Percentiles rank a stretch among this genome's conserved stretches.
Conservation (phyloP, 2,113 vertebrate species). For the Cochlearius cochlearius region DNA sequence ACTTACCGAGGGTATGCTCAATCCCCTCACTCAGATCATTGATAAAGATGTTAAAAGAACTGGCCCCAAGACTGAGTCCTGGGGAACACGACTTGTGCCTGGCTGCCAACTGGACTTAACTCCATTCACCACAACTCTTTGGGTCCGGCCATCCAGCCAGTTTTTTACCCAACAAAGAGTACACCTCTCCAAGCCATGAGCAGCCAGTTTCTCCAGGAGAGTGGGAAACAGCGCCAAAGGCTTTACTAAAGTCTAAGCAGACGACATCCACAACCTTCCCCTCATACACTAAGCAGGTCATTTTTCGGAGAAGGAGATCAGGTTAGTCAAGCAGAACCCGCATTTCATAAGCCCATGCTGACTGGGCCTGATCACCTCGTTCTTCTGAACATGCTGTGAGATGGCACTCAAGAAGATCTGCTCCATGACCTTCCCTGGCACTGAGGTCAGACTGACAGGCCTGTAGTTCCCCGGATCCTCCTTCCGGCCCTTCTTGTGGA, state of each 20-base stretch:
- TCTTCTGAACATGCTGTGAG: rapidly evolving
- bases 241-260: neutral
- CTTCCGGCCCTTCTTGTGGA: neutral
- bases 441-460: neutral
- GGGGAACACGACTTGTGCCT: neutral
- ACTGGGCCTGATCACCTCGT: too few species aligned
- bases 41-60: neutral
- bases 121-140: neutral
- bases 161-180: neutral
- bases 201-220: neutral
- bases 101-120: neutral
- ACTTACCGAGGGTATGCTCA: too few species aligned
- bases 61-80: neutral
- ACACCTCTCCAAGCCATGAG: neutral
- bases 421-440: neutral
- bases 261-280: neutral
- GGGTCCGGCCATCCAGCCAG: neutral
- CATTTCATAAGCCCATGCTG: neutral
- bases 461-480: neutral
- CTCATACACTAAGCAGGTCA: neutral
- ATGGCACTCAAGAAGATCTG: neutral
- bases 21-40: neutral
- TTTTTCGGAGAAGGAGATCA: neutral
- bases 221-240: neutral
- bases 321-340: neutral